These are phyloP conservation scores for Polia nebulosa DNA, from an alignment of 2,888 invertebrate species.

Conservation along the genomic window DNA sequence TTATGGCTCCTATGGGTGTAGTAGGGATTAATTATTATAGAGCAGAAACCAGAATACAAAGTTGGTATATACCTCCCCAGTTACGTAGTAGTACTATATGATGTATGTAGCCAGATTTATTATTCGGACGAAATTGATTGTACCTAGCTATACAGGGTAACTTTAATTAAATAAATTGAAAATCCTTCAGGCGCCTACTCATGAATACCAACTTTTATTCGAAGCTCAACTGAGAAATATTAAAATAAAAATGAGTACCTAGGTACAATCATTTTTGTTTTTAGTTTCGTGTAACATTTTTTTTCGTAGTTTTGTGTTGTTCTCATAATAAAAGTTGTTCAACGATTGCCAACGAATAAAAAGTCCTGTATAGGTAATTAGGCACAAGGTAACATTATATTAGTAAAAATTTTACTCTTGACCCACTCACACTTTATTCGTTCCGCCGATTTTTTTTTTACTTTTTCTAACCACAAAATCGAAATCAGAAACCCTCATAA, in stretches of 20 bases:
- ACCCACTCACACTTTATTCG: too few relatives aligned
- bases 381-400: too few relatives aligned
- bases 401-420: too few relatives aligned
- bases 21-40: constrained; percentile 5
- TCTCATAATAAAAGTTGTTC: not conserved
- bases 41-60: not conserved
- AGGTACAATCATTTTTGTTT: too few relatives aligned
- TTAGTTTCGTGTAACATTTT: too few relatives aligned
- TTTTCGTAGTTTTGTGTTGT: not conserved
- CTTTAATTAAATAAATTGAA: too few relatives aligned
- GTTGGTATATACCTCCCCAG: not conserved
- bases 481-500: not conserved
- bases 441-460: too few relatives aligned
- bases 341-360: too few relatives aligned
- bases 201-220: too few relatives aligned
- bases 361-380: not conserved
- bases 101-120: not conserved
- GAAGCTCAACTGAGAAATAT: too few relatives aligned
- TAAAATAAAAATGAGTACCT: too few relatives aligned
- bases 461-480: not conserved
- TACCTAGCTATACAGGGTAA: not conserved
- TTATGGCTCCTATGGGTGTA: not conserved
- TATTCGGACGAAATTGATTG: not conserved
- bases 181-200: too few relatives aligned
- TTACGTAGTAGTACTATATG: not conserved